Evolutionary conservation across 2,888 invertebrate species (phyloP).

Genomic region (Xestoiulus laeticollis): DNA sequence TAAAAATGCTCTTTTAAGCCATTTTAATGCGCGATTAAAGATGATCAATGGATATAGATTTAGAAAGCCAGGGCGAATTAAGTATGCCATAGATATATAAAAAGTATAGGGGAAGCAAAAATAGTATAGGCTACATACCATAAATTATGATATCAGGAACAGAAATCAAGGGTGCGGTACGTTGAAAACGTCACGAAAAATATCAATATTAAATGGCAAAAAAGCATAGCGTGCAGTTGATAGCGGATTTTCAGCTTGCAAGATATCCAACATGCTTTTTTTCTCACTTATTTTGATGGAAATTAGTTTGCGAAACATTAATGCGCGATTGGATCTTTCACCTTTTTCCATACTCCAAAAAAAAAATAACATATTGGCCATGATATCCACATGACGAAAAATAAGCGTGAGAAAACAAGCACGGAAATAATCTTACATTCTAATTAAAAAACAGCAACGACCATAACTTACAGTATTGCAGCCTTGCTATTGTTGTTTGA

Average conservation of each 20-base stretch:
- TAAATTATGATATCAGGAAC: conserved; percentile 28
- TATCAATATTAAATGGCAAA: background rate
- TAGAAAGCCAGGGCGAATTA: background rate
- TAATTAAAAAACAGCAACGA: background rate
- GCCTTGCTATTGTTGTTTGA: background rate
- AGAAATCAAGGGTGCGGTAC: conserved; percentile 29
- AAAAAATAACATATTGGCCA: background rate
- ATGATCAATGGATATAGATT: background rate
- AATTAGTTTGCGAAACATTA: background rate
- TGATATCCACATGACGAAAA: background rate
- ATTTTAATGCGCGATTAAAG: conserved; percentile 22
- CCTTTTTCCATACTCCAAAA: background rate
- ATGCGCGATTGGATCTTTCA: background rate
- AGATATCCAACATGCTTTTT: background rate
- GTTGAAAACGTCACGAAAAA: background rate
- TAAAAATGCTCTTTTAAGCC: background rate
- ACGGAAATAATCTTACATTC: background rate
- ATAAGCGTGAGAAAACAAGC: background rate
- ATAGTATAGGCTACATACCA: background rate
- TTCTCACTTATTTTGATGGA: background rate
- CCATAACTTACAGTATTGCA: background rate
- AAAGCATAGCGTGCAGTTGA: background rate
- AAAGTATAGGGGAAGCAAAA: background rate
- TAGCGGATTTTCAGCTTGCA: background rate
- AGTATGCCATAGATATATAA: conserved; percentile 10